Conservation (phyloP, 2,888 invertebrate genomes). For the Parapristionchus giblindavisi region DNA sequence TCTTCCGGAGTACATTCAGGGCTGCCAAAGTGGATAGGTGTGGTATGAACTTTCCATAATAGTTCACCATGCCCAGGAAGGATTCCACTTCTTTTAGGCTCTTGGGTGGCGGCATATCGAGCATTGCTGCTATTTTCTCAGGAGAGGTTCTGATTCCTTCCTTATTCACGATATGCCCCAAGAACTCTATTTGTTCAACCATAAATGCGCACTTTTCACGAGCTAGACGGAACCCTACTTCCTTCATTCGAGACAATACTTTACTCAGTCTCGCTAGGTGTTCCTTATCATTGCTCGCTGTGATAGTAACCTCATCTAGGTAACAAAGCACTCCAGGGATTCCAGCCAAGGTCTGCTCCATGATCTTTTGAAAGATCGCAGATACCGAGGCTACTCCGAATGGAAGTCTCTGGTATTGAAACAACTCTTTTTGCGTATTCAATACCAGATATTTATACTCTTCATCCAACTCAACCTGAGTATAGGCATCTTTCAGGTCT, state of each 20-base stretch:
- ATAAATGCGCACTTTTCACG: conserved; percentile 55
- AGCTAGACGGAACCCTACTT: conserved; percentile 48
- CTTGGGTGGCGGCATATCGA: conserved; percentile 54
- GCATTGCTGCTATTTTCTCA: conserved; percentile 56
- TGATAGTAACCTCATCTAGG: conserved; percentile 54
- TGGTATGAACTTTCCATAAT: conserved; percentile 60
- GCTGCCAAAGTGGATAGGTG: conserved; percentile 49
- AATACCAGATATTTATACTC: conserved; percentile 43
- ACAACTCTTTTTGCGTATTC: conserved; percentile 56
- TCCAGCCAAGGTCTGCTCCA: conserved; percentile 53
- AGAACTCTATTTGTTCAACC: conserved; percentile 48
- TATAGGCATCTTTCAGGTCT: conserved; percentile 48
- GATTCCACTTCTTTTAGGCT: conserved; percentile 57
- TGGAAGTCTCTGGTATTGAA: conserved; percentile 48
- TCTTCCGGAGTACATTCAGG: conserved; percentile 48
- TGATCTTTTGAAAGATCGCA: conserved; percentile 50
- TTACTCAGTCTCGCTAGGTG: conserved; percentile 45
- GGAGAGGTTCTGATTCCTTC: conserved; percentile 51
- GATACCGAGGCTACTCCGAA: conserved; percentile 58
- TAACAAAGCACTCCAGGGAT: conserved; percentile 46
- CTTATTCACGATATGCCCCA: conserved; percentile 53
- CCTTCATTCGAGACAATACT: conserved; percentile 46
- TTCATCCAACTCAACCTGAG: conserved; percentile 49
- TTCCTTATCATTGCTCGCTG: conserved; percentile 42
- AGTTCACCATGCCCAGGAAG: conserved; percentile 62